phyloP scores from a whole-genome alignment of 1,140 invertebrate species.

The Metaphire vulgaris region DNA sequence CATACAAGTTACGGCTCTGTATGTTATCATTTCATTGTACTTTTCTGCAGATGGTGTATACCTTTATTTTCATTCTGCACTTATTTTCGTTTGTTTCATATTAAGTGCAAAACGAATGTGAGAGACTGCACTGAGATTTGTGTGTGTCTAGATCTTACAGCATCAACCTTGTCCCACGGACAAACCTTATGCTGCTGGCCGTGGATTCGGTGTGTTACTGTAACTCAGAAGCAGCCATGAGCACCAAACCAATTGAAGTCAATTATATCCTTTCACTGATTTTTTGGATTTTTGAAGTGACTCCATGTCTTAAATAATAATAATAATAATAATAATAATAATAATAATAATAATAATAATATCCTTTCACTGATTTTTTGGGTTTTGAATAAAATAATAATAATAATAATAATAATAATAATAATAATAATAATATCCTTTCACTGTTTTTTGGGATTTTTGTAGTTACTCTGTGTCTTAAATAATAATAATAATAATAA shows the following conservation, averaged over 20 bases:
- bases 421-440: background rate
- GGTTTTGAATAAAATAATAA: too few species aligned
- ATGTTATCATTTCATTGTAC: too few species aligned
- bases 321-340: conserved; percentile 1
- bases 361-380: too few species aligned
- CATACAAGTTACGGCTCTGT: too few species aligned
- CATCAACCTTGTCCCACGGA: conserved; percentile 16
- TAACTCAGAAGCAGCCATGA: background rate
- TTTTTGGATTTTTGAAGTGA: background rate
- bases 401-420: too few species aligned
- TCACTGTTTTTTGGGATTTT: background rate
- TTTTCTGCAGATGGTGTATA: too few species aligned
- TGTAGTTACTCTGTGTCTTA: background rate
- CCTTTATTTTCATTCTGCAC: too few species aligned
- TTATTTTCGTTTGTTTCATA: too few species aligned
- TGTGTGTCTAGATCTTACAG: conserved; percentile 29
- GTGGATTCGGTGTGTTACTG: conserved; percentile 23
- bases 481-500: background rate
- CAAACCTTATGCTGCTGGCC: conserved; percentile 29
- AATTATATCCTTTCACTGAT: background rate
- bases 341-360: background rate
- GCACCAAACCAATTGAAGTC: conserved; percentile 16
- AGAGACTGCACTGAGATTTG: too few species aligned
- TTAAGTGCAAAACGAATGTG: too few species aligned
- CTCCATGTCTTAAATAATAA: background rate